These are phyloP conservation scores for Rhizomys pruinosus DNA, from an alignment of 2,113 vertebrate species.

Conservation along the genomic window DNA sequence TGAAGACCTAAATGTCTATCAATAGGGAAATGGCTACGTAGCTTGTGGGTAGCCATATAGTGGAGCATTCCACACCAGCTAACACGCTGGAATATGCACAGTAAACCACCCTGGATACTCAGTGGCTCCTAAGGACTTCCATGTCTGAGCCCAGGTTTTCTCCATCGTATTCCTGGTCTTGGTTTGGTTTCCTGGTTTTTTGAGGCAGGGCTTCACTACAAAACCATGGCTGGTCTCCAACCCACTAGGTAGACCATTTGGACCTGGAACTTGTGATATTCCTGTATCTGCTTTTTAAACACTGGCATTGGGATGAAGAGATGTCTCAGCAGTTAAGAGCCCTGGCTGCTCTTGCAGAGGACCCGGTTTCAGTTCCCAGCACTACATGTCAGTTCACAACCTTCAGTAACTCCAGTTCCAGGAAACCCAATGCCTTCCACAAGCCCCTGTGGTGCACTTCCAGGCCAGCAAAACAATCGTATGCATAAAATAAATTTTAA, in stretches of 20 bases:
- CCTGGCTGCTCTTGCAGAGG: too few relatives aligned
- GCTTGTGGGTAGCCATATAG: neutral
- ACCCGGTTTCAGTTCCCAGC: too few relatives aligned
- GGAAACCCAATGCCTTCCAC: too few relatives aligned
- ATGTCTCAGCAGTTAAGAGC: too few relatives aligned
- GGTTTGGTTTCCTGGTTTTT: neutral
- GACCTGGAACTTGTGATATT: neutral
- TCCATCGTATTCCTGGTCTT: neutral
- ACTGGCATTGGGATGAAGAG: neutral
- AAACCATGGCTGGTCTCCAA: neutral
- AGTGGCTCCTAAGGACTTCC: neutral
- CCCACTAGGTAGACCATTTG: neutral
- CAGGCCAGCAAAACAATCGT: too few relatives aligned
- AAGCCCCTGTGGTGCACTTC: too few relatives aligned
- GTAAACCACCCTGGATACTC: fast-evolving
- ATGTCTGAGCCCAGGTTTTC: neutral
- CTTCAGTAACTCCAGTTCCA: too few relatives aligned
- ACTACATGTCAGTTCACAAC: too few relatives aligned
- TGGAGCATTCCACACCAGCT: neutral
- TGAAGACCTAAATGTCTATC: neutral
- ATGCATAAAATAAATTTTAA: too few relatives aligned
- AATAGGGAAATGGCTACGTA: neutral
- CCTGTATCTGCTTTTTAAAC: neutral
- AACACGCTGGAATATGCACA: fast-evolving
- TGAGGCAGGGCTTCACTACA: neutral